Conservation (phyloP, 2,113 vertebrate species). For the Gopherus evgoodei region DNA sequence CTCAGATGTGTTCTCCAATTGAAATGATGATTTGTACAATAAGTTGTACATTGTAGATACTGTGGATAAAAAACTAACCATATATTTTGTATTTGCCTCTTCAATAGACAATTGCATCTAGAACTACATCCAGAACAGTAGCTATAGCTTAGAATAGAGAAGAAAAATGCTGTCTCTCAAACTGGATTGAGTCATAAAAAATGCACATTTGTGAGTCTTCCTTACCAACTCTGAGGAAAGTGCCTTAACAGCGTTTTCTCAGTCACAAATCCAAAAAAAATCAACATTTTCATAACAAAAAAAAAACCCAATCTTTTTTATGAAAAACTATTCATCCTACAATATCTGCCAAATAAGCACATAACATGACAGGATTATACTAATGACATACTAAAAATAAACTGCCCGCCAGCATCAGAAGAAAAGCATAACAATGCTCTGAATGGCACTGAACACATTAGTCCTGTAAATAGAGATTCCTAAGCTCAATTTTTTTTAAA, state of each 20-base stretch:
- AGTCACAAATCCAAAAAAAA: neutral
- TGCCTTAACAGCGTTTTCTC: neutral
- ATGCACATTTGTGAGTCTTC: neutral
- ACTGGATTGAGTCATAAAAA: neutral
- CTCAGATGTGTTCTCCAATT: neutral
- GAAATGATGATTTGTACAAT: fast-evolving
- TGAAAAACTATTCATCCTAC: neutral
- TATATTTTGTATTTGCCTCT: neutral
- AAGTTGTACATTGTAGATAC: neutral
- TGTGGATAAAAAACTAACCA: neutral
- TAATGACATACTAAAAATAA: conserved; percentile 46
- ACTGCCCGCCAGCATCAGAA: neutral
- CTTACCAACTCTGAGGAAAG: neutral
- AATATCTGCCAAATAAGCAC: conserved; percentile 7
- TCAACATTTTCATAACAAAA: neutral
- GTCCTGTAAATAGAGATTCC: neutral
- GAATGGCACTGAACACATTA: neutral
- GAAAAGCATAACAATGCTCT: conserved; percentile 30
- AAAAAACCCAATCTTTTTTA: neutral
- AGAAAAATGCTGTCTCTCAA: neutral
- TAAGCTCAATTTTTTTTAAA: neutral
- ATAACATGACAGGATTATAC: conserved; percentile 31
- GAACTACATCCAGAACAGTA: neutral
- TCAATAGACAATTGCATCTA: neutral
- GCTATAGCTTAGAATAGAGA: neutral